A percentile compares a stretch with the other conserved stretches of the same genome.
Conservation (phyloP, 2,888 invertebrate genomes). For the Pimpla rufipes region DNA sequence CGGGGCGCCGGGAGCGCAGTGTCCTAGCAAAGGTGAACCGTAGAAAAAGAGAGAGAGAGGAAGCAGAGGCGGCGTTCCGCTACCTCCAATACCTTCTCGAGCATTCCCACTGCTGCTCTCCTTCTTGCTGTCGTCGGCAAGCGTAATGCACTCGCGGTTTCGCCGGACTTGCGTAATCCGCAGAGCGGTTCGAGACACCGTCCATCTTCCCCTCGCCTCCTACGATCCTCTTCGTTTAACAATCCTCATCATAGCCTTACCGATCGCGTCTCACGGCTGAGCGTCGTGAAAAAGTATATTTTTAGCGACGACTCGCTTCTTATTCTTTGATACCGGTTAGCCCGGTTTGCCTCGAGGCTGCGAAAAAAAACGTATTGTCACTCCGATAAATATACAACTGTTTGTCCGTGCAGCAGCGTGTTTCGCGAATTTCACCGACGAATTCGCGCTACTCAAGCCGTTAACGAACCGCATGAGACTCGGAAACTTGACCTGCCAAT, state of each 20-base stretch:
- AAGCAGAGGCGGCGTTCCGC: conserved; percentile 35
- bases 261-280: conserved; percentile 15
- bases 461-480: neutral
- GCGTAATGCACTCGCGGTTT: conserved; percentile 77
- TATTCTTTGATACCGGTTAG: neutral
- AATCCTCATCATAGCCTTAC: neutral
- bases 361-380: neutral
- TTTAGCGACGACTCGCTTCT: neutral
- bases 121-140: conserved; percentile 54
- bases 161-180: conserved; percentile 78
- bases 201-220: neutral
- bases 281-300: neutral
- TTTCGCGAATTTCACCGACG: neutral
- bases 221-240: neutral
- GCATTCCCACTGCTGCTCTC: conserved; percentile 43
- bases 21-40: conserved; percentile 78
- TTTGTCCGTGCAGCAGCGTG: neutral
- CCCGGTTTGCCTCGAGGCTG: neutral
- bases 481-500: neutral
- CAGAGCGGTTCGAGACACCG: conserved; percentile 14
- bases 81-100: neutral
- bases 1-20: conserved; percentile 75
- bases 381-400: neutral
- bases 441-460: neutral
- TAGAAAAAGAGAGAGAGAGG: conserved; percentile 63